Evolutionary conservation across 37 sponge, comb jelly and placozoan species (phyloP).

Genomic region (Aphrocallistes beatrix): DNA sequence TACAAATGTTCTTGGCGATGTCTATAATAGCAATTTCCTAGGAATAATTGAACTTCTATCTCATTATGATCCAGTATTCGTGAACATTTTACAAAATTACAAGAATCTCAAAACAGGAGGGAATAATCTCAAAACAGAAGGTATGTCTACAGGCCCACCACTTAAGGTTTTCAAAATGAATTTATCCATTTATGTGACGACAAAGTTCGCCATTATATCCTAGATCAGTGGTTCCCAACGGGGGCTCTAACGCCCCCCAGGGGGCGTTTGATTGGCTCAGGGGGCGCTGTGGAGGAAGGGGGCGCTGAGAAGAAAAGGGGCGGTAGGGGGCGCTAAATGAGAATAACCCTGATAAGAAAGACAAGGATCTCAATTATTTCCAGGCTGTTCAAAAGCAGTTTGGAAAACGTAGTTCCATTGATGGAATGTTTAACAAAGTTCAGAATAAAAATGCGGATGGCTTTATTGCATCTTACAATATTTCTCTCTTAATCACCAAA

Average conservation of each 20-base stretch:
- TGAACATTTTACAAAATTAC: slow-evolving; percentile 5
- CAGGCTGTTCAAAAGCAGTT: no score
- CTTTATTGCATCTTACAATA: not conserved
- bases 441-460: not conserved
- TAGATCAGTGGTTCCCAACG: no score
- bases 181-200: slow-evolving; percentile 6
- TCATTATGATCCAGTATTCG: slow-evolving; percentile 14
- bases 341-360: slow-evolving; percentile 9
- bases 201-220: not conserved
- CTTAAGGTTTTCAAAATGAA: not conserved
- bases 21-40: slow-evolving; percentile 12
- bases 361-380: slow-evolving; percentile 12
- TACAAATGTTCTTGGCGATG: not conserved
- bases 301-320: no score
- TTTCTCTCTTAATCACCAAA: slow-evolving; percentile 7
- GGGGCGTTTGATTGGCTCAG: no score
- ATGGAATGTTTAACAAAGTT: slow-evolving; percentile 9
- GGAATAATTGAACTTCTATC: slow-evolving; percentile 8
- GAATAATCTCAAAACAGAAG: not conserved
- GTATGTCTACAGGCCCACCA: not conserved
- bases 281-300: no score
- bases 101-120: not conserved
- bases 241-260: no score
- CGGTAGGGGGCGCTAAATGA: no score
- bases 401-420: not conserved